These are phyloP conservation scores for Thinocorus orbignyianus DNA, from an alignment of 2,113 vertebrate genomes.

Conservation along the genomic window DNA sequence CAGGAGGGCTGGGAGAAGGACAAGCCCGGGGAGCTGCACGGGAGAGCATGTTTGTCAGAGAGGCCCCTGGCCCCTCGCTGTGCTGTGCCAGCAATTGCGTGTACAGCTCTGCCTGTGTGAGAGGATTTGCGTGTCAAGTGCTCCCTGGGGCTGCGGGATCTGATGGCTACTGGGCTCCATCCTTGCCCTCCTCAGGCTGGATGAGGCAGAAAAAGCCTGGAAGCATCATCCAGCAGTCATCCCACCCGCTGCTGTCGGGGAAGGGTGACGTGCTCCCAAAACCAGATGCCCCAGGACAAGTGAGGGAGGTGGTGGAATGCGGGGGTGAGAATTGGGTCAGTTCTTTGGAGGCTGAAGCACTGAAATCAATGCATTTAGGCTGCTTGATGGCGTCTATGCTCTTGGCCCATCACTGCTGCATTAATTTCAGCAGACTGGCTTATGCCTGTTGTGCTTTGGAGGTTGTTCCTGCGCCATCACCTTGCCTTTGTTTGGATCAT, in stretches of 20 bases:
- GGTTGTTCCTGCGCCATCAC: fast-evolving
- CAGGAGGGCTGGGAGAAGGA: neutral
- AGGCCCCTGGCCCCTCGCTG: neutral
- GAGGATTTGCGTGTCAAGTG: conserved; percentile 63
- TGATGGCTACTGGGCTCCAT: neutral
- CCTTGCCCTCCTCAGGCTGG: fast-evolving
- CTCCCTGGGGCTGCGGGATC: conserved; percentile 52
- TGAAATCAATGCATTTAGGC: neutral
- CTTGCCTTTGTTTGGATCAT: fast-evolving
- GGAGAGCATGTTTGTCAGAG: neutral
- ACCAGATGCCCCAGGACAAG: fast-evolving
- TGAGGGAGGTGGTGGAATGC: fast-evolving
- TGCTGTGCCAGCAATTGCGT: conserved; percentile 56
- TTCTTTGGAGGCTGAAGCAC: fast-evolving
- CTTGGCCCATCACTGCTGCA: fast-evolving
- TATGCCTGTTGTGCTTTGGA: fast-evolving
- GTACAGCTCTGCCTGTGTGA: conserved; percentile 37
- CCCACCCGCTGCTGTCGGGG: neutral
- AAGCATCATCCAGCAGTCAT: neutral
- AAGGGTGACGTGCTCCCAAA: neutral
- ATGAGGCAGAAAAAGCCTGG: neutral
- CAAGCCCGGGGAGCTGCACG: fast-evolving
- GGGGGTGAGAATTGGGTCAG: neutral
- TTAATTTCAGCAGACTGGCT: neutral
- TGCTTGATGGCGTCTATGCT: neutral